Conservation (phyloP, 2,888 invertebrate genomes). For the Nomada ferruginata region DNA sequence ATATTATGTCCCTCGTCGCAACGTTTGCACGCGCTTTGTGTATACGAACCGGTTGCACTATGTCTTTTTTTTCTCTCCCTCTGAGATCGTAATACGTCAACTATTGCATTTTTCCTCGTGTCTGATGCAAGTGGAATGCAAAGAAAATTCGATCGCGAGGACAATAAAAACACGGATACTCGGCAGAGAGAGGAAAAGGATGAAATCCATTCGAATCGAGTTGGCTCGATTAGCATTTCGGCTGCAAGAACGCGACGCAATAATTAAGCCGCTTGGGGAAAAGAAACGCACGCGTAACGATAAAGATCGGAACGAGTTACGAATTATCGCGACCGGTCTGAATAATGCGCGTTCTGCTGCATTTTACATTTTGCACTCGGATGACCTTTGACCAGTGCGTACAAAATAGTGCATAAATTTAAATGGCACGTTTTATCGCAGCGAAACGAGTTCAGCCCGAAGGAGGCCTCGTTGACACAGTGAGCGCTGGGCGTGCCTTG, state of each 20-base stretch:
- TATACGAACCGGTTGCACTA: slow-evolving; percentile 35
- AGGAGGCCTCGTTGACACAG: slow-evolving; percentile 77
- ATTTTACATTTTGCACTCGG: slow-evolving; percentile 22
- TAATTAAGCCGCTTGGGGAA: slow-evolving; percentile 9
- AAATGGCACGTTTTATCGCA: slow-evolving; percentile 41
- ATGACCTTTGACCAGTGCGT: slow-evolving; percentile 51
- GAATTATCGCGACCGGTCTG: slow-evolving; percentile 30
- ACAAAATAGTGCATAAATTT: slow-evolving; percentile 54
- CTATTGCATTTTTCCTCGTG: not conserved
- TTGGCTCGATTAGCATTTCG: slow-evolving; percentile 14
- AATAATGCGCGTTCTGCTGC: slow-evolving; percentile 19
- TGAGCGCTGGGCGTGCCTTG: slow-evolving; percentile 78
- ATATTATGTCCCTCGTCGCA: slow-evolving; percentile 1
- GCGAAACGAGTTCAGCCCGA: slow-evolving; percentile 53
- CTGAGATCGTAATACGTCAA: slow-evolving; percentile 7
- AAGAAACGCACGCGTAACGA: not conserved
- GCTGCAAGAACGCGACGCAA: slow-evolving; percentile 2
- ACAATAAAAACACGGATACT: not conserved
- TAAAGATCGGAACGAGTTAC: slow-evolving; percentile 24
- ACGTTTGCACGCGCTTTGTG: slow-evolving; percentile 10
- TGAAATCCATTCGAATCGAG: not conserved
- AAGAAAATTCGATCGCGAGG: not conserved
- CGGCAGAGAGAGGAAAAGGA: not conserved
- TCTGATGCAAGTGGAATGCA: not conserved
- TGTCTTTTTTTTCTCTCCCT: not conserved